Evolutionary conservation across 2,888 invertebrate species (phyloP).

Genomic region (Polyploca ridens): DNA sequence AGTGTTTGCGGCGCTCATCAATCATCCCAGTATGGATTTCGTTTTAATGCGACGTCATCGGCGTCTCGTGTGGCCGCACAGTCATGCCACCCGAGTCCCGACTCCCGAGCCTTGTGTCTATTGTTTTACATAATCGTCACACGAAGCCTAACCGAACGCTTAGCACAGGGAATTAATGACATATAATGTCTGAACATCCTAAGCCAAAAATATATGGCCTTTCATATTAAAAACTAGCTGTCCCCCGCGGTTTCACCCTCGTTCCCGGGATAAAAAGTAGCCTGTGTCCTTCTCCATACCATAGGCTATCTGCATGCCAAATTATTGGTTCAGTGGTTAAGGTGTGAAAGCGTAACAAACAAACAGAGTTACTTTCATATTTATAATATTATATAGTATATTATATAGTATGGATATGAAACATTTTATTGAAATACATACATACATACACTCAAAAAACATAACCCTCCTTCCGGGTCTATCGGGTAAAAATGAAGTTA

Average conservation of each 20-base stretch:
- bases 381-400: too few species aligned
- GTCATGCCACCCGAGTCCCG: constrained; percentile 45
- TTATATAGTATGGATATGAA: too few species aligned
- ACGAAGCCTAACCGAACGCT: constrained; percentile 37
- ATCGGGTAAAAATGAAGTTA: not conserved
- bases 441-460: too few species aligned
- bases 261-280: too few species aligned
- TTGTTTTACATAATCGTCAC: constrained; percentile 48
- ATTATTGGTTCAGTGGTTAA: too few species aligned
- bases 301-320: too few species aligned
- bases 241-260: too few species aligned
- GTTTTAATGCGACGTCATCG: constrained; percentile 82
- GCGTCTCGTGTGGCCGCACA: constrained; percentile 71
- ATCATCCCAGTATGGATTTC: constrained; percentile 81
- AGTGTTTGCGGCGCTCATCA: constrained; percentile 79
- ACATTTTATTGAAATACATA: not conserved
- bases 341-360: too few species aligned
- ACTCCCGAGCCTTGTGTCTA: constrained; percentile 30
- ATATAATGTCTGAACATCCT: constrained; percentile 12
- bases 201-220: not conserved
- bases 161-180: constrained; percentile 33
- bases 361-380: too few species aligned
- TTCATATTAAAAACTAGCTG: too few species aligned
- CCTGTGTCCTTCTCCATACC: too few species aligned
- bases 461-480: too few species aligned